These are phyloP conservation scores for Dromaius novaehollandiae DNA, from an alignment of 2,113 vertebrate genomes.

Conservation along the genomic window DNA sequence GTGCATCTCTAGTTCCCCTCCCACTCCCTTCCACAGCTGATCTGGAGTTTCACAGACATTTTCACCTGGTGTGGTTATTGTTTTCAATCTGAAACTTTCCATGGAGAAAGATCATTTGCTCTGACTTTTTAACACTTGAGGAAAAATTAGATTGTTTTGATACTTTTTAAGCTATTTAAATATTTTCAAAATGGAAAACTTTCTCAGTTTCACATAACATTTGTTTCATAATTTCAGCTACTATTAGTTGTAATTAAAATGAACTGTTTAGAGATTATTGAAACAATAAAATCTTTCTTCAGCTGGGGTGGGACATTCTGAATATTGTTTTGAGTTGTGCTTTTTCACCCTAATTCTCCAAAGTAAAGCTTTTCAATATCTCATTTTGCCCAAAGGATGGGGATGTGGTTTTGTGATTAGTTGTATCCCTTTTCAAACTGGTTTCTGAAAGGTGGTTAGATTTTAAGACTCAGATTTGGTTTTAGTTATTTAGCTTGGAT, in stretches of 20 bases:
- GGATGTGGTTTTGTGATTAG: conserved; percentile 40
- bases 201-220: conserved; percentile 10
- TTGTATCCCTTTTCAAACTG: conserved; percentile 25
- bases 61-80: background rate
- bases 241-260: conserved; percentile 22
- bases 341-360: conserved; percentile 22
- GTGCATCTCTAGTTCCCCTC: background rate
- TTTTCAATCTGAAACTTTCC: background rate
- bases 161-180: background rate
- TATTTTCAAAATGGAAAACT: conserved; percentile 31
- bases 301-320: background rate
- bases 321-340: conserved; percentile 39
- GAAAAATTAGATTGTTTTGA: background rate
- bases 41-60: background rate
- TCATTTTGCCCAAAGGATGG: conserved; percentile 22
- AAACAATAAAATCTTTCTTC: conserved; percentile 56
- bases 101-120: background rate
- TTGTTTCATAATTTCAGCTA: conserved; percentile 30
- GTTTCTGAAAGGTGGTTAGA: conserved; percentile 45
- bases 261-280: conserved; percentile 28
- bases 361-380: conserved; percentile 25
- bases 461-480: conserved; percentile 25
- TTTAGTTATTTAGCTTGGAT: conserved; percentile 36
- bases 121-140: background rate
- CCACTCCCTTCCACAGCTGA: background rate